phyloP scores from a whole-genome alignment of 2,888 invertebrate species.

The Eledone cirrhosa region DNA sequence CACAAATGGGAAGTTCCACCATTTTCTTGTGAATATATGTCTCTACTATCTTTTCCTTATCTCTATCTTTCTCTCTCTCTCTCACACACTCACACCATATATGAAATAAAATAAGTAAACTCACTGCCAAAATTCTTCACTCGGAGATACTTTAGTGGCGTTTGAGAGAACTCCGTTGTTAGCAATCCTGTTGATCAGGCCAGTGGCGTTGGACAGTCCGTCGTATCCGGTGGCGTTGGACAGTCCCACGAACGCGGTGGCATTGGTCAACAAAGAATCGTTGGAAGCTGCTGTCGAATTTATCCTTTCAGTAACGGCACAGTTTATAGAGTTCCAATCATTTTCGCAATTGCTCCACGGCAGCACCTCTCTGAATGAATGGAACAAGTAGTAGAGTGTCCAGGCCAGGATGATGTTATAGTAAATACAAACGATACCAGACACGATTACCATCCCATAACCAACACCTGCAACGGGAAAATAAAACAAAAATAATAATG shows the following conservation, averaged over 20 bases:
- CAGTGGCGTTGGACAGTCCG: background rate
- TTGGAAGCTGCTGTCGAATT: background rate
- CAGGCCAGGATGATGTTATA: constrained; percentile 68
- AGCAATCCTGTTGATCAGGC: background rate
- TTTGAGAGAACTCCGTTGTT: background rate
- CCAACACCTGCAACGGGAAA: constrained; percentile 61
- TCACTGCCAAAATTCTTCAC: constrained; percentile 49
- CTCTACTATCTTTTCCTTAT: too few relatives aligned
- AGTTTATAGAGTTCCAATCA: constrained; percentile 61
- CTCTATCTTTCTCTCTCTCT: too few relatives aligned
- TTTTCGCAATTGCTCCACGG: constrained; percentile 66
- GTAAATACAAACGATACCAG: constrained; percentile 66
- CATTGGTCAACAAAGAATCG: background rate
- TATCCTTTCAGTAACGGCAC: constrained; percentile 32
- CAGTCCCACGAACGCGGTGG: background rate
- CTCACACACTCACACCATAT: too few relatives aligned
- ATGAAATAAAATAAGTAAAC: constrained; percentile 26
- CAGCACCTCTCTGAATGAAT: constrained; percentile 62
- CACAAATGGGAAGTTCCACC: too few relatives aligned
- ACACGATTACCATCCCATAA: constrained; percentile 66
- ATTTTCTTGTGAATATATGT: too few relatives aligned
- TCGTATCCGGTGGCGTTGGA: background rate
- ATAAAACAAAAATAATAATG: background rate
- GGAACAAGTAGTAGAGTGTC: constrained; percentile 66
- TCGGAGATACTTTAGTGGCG: constrained; percentile 32